phyloP scores from a whole-genome alignment of 2,113 vertebrate species.

The Oreochromis niloticus region DNA sequence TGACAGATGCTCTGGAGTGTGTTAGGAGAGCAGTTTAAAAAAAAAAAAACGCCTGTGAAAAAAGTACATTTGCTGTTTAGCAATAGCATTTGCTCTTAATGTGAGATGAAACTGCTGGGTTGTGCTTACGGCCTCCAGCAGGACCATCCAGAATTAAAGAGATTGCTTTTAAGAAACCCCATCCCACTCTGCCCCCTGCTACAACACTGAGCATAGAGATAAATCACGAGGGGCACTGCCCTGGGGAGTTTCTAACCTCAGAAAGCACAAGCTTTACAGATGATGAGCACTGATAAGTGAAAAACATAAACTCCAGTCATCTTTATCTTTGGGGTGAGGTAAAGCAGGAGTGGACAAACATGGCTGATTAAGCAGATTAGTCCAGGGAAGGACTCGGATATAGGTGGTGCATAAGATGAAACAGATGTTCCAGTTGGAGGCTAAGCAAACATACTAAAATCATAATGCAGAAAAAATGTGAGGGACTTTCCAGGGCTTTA shows the following conservation, averaged over 20 bases:
- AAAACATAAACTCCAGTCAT: slow-evolving; percentile 18
- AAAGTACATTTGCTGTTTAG: slow-evolving; percentile 13
- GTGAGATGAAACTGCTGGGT: neutral
- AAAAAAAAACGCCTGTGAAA: neutral
- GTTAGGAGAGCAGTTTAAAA: neutral
- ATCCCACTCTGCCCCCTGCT: neutral
- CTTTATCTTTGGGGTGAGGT: neutral
- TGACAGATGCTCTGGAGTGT: slow-evolving; percentile 8
- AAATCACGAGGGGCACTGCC: neutral
- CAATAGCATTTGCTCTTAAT: slow-evolving; percentile 8
- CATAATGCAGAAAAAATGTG: neutral
- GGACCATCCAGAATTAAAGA: slow-evolving; percentile 8
- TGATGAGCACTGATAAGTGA: slow-evolving; percentile 9
- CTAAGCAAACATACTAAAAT: neutral
- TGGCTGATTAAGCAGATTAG: neutral
- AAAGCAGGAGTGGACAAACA: neutral
- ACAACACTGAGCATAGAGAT: neutral
- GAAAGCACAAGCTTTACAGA: slow-evolving; percentile 15
- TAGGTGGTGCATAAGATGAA: neutral
- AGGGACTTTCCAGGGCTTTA: slow-evolving; percentile 23
- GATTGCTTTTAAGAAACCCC: neutral
- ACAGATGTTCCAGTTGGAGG: neutral
- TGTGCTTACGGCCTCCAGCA: neutral
- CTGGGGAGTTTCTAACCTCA: neutral
- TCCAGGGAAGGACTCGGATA: neutral